phyloP scores from a whole-genome alignment of 2,888 invertebrate genomes.

The Hemaris fuciformis region DNA sequence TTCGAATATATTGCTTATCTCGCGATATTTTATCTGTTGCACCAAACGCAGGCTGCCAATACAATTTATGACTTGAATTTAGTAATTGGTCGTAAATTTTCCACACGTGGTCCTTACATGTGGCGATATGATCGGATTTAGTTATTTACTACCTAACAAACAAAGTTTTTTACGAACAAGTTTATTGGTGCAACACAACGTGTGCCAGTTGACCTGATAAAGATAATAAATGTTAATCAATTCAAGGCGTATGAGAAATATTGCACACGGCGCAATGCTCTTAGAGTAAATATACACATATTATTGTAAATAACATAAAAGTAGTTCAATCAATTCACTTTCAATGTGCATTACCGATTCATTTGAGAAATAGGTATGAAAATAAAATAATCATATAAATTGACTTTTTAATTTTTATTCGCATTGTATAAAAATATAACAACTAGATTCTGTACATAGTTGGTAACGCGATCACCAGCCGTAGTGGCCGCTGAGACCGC shows the following conservation, averaged over 20 bases:
- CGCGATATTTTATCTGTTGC: neutral
- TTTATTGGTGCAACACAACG: slow-evolving; percentile 2
- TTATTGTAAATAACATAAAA: neutral
- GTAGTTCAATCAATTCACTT: neutral
- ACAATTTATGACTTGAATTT: slow-evolving; percentile 11
- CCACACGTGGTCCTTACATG: slow-evolving; percentile 1
- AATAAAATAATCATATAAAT: neutral
- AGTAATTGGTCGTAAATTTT: neutral
- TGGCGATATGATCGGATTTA: neutral
- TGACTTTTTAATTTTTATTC: slow-evolving; percentile 46
- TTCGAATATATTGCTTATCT: neutral
- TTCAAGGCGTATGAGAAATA: slow-evolving; percentile 6
- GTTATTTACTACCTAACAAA: neutral
- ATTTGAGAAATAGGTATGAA: neutral
- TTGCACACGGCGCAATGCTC: neutral
- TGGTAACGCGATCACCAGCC: slow-evolving; percentile 80
- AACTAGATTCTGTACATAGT: slow-evolving; percentile 57
- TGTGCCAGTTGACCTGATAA: slow-evolving; percentile 1
- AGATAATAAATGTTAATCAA: neutral
- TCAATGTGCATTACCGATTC: neutral
- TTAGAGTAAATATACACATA: neutral
- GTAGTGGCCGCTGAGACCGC: slow-evolving; percentile 83
- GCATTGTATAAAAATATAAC: slow-evolving; percentile 64
- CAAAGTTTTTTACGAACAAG: neutral
- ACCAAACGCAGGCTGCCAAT: neutral